Evolutionary conservation across 92 coral and sea anemone genomes (phyloP).

Genomic region (Nematostella vectensis): DNA sequence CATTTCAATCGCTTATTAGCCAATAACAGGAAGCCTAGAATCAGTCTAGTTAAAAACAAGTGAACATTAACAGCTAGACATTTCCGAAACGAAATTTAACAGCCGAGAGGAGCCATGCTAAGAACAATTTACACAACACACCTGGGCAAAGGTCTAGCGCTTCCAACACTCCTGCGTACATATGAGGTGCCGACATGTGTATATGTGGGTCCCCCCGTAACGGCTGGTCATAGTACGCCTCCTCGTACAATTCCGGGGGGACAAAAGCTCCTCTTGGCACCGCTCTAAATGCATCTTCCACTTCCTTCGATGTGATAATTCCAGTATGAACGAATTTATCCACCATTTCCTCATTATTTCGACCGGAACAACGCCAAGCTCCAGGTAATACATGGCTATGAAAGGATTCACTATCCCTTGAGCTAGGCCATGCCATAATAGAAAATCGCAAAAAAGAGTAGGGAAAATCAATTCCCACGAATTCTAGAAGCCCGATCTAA

Average conservation of each 20-base stretch:
- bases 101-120: no score
- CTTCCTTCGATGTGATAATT: constrained; percentile 65
- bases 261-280: constrained; percentile 94
- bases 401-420: constrained; percentile 2
- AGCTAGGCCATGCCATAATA: not conserved
- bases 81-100: no score
- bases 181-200: constrained; percentile 96
- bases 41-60: no score
- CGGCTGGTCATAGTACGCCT: constrained; percentile 87
- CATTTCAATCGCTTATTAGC: no score
- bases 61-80: no score
- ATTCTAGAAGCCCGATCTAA: no score
- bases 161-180: constrained; percentile 95
- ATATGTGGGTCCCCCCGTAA: constrained; percentile 89
- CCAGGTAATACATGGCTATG: constrained; percentile 33
- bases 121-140: constrained; percentile 8
- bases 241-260: constrained; percentile 72
- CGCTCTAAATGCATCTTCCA: constrained; percentile 83
- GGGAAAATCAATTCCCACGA: no score
- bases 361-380: constrained; percentile 89
- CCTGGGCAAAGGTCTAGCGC: constrained; percentile 92
- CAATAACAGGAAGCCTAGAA: no score
- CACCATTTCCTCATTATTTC: constrained; percentile 96
- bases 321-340: constrained; percentile 83
- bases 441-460: no score